These are phyloP conservation scores for Mesorhabditis belari DNA, from an alignment of 2,888 invertebrate species.

Conservation along the genomic window DNA sequence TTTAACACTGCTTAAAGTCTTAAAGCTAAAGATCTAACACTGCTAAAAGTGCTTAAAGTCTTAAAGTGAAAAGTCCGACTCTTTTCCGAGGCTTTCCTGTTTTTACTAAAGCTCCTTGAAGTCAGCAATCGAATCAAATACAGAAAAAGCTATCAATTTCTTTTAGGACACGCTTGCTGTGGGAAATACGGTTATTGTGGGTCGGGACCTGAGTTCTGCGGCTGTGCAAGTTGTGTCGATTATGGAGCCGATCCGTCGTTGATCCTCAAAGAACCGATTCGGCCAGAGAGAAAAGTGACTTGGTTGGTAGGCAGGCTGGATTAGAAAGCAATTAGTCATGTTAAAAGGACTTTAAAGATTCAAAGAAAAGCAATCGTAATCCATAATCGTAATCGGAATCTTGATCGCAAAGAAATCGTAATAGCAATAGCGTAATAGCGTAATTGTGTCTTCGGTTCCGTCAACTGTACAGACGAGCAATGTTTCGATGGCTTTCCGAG, in stretches of 20 bases:
- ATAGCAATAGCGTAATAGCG: not conserved
- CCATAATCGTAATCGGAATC: no score
- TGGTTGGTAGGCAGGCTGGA: slow-evolving; percentile 7
- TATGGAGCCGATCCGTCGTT: slow-evolving; percentile 31
- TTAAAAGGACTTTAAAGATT: not conserved
- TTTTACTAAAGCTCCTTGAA: no score
- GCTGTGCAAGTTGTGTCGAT: slow-evolving; percentile 40
- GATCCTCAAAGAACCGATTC: slow-evolving; percentile 34
- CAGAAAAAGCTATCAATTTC: no score
- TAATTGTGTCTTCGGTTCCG: not conserved
- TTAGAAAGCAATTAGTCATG: slow-evolving; percentile 11
- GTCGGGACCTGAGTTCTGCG: slow-evolving; percentile 41
- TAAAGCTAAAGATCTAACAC: no score
- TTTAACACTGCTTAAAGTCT: no score
- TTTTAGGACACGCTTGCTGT: slow-evolving; percentile 43
- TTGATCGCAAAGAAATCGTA: slow-evolving; percentile 6
- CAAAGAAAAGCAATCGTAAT: no score
- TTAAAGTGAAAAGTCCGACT: no score
- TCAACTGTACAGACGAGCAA: no score
- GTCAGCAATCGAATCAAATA: no score
- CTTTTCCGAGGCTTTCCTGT: no score
- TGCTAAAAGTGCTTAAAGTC: no score
- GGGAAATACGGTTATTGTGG: slow-evolving; percentile 48
- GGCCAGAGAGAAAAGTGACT: slow-evolving; percentile 14
- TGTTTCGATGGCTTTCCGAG: no score